These are phyloP conservation scores for Neodiprion pinetum DNA, from an alignment of 1,140 invertebrate species.

Conservation along the genomic window DNA sequence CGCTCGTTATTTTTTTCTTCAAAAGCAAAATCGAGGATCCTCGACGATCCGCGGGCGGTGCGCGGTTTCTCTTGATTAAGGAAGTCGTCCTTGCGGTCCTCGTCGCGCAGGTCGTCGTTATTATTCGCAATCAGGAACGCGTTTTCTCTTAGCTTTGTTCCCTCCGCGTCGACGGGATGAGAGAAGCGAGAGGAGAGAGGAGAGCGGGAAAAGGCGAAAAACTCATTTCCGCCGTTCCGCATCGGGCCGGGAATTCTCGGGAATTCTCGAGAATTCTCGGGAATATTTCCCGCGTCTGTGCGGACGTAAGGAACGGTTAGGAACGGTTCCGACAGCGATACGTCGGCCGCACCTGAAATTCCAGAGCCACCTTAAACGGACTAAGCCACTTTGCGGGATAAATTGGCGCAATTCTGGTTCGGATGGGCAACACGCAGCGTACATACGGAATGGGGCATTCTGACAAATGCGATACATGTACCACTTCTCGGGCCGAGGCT, in stretches of 20 bases:
- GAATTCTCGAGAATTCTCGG: slow-evolving; percentile 18
- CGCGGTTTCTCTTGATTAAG: no score
- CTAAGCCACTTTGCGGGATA: slow-evolving; percentile 30
- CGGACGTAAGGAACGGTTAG: slow-evolving; percentile 25
- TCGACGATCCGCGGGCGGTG: no score
- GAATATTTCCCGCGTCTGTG: slow-evolving; percentile 22
- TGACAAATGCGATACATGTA: slow-evolving; percentile 55
- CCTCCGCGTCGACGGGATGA: slow-evolving; percentile 11
- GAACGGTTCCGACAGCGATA: no score
- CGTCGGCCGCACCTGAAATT: no score
- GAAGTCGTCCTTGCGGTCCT: no score
- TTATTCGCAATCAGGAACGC: no score
- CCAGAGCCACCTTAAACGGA: background rate
- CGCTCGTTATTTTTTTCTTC: no score
- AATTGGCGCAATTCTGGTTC: slow-evolving; percentile 49
- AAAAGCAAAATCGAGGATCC: no score
- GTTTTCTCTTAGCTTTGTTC: slow-evolving; percentile 1
- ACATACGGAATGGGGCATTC: slow-evolving; percentile 42
- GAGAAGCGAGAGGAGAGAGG: slow-evolving; percentile 14
- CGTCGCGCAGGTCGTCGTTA: no score
- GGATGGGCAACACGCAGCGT: slow-evolving; percentile 33
- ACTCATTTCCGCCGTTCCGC: background rate
- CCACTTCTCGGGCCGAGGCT: slow-evolving; percentile 35
- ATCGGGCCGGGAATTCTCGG: slow-evolving; percentile 37
- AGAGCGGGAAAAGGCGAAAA: slow-evolving; percentile 10